These are phyloP conservation scores for Uloborus diversus DNA, from an alignment of 1,140 invertebrate genomes.

Conservation along the genomic window DNA sequence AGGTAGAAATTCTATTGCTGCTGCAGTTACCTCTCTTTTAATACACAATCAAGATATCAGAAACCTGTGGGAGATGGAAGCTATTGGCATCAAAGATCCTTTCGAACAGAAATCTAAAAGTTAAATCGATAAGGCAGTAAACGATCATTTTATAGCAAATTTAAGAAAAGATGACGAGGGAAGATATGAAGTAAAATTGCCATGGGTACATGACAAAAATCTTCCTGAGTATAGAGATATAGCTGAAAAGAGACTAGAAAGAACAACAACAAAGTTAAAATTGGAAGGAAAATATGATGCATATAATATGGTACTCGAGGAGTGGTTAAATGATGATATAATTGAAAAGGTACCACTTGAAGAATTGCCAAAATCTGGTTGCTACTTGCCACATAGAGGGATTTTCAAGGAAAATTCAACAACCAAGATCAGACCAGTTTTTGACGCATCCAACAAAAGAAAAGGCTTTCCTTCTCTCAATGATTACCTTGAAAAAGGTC, in stretches of 20 bases:
- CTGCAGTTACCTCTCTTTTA: background rate
- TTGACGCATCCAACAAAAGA: slow-evolving; percentile 58
- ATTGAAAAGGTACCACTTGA: slow-evolving; percentile 45
- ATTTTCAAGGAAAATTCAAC: slow-evolving; percentile 54
- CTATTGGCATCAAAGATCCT: slow-evolving; percentile 5
- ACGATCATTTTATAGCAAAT: background rate
- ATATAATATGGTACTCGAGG: slow-evolving; percentile 40
- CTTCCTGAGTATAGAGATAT: background rate
- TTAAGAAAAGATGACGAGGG: background rate
- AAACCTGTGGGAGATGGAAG: slow-evolving; percentile 22
- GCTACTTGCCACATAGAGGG: slow-evolving; percentile 59
- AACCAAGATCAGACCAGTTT: slow-evolving; percentile 59
- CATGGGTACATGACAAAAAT: background rate
- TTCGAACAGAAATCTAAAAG: background rate
- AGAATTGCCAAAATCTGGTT: slow-evolving; percentile 9
- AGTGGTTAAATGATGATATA: slow-evolving; percentile 35
- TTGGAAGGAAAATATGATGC: background rate
- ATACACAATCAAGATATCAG: background rate
- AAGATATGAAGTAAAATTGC: slow-evolving; percentile 13
- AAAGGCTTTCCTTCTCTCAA: slow-evolving; percentile 47
- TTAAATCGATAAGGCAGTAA: background rate
- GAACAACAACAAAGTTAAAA: background rate
- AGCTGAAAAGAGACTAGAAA: background rate
- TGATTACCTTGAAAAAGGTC: slow-evolving; percentile 53
- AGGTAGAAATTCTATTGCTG: background rate